Evolutionary conservation across 2,113 vertebrate genomes (phyloP).

Genomic region (Bothrops jararaca): DNA sequence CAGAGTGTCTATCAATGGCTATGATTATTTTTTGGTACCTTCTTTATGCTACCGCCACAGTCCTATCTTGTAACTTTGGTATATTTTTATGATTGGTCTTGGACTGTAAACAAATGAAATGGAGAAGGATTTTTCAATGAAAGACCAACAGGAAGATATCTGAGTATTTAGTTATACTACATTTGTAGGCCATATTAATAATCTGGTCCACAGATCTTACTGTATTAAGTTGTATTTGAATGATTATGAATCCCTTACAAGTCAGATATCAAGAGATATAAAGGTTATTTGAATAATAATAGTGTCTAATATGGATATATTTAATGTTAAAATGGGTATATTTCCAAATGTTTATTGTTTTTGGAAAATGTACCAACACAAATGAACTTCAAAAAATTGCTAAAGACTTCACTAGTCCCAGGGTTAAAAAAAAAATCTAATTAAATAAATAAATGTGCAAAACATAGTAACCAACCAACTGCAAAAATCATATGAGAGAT

Average conservation of each 20-base stretch:
- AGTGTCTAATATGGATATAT: background rate
- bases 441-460: background rate
- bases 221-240: background rate
- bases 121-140: background rate
- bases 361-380: background rate
- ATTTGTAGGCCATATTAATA: background rate
- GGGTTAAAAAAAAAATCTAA: background rate
- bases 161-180: background rate
- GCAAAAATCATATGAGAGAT: background rate
- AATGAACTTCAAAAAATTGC: background rate
- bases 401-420: background rate
- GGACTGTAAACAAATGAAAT: background rate
- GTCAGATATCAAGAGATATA: background rate
- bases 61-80: background rate
- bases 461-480: background rate
- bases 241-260: background rate
- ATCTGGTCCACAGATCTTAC: background rate
- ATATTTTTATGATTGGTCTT: background rate
- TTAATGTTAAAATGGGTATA: background rate
- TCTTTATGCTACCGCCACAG: background rate
- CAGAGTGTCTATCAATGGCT: background rate
- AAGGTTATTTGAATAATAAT: background rate
- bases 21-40: background rate
- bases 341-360: background rate
- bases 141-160: background rate